Percentiles rank a stretch among this genome's conserved stretches.
These are phyloP conservation scores for Mirounga angustirostris DNA, from an alignment of 2,113 vertebrate species.

Conservation along the genomic window DNA sequence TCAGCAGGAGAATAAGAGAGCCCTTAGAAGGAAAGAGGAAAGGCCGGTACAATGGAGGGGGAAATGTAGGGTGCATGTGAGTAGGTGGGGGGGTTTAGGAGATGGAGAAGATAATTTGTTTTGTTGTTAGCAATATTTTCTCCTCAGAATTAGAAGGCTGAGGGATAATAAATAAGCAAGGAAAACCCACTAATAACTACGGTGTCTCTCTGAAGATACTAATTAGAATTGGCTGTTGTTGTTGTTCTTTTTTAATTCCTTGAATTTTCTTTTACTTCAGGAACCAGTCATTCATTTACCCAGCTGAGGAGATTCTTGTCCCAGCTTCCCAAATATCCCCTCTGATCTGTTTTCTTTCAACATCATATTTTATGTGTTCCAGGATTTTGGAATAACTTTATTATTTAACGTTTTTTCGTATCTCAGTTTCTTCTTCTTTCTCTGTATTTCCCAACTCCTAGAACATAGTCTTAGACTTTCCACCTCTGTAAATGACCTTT, in stretches of 20 bases:
- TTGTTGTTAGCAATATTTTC: constrained; percentile 12
- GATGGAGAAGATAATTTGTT: constrained; percentile 51
- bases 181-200: constrained; percentile 58
- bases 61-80: neutral
- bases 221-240: constrained; percentile 33
- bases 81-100: neutral
- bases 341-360: neutral
- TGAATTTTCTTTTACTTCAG: constrained; percentile 39
- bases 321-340: neutral
- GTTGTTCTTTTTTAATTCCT: neutral
- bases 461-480: neutral
- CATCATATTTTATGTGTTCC: neutral
- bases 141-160: constrained; percentile 48
- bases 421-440: neutral
- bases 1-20: neutral
- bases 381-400: neutral
- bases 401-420: neutral
- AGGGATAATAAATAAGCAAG: constrained; percentile 46
- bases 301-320: neutral
- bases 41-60: rapidly evolving
- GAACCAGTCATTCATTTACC: neutral
- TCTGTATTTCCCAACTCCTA: neutral
- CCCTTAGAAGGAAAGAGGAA: neutral
- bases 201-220: constrained; percentile 51
- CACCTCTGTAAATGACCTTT: neutral